These are phyloP conservation scores for Bicyclus anynana DNA, from an alignment of 1,140 invertebrate genomes.

Conservation along the genomic window DNA sequence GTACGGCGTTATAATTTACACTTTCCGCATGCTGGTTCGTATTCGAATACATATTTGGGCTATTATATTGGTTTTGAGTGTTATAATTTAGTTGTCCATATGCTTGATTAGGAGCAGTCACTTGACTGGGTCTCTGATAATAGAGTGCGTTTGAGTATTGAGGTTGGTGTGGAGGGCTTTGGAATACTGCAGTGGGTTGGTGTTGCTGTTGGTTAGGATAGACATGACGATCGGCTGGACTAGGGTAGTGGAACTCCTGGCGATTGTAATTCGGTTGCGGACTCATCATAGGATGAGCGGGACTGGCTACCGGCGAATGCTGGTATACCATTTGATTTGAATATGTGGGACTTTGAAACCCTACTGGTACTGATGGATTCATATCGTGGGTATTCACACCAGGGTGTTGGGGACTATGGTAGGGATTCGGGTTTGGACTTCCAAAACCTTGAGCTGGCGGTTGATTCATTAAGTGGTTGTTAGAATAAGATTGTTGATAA, in stretches of 20 bases:
- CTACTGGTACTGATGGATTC: slow-evolving; percentile 42
- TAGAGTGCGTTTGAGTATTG: slow-evolving; percentile 63
- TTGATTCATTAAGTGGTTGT: slow-evolving; percentile 50
- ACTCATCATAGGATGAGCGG: slow-evolving; percentile 64
- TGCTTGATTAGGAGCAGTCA: slow-evolving; percentile 34
- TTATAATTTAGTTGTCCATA: slow-evolving; percentile 47
- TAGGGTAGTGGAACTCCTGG: slow-evolving; percentile 60
- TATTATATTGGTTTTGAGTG: slow-evolving; percentile 54
- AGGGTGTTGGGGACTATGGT: slow-evolving; percentile 62
- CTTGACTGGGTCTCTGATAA: slow-evolving; percentile 53
- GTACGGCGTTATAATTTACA: slow-evolving; percentile 50
- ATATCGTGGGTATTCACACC: slow-evolving; percentile 56
- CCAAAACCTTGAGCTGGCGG: slow-evolving; percentile 50
- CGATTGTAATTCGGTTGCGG: slow-evolving; percentile 51
- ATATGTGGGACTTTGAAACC: slow-evolving; percentile 45
- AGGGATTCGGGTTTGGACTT: slow-evolving; percentile 56
- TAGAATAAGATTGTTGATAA: slow-evolving; percentile 57
- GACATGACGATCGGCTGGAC: slow-evolving; percentile 50
- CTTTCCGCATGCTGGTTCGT: slow-evolving; percentile 35
- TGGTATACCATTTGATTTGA: slow-evolving; percentile 63
- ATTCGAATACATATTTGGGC: slow-evolving; percentile 51
- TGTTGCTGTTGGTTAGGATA: slow-evolving; percentile 68
- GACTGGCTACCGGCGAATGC: slow-evolving; percentile 33
- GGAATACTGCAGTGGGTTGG: slow-evolving; percentile 42
- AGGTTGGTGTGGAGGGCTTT: slow-evolving; percentile 63